Evolutionary conservation across 2,888 invertebrate genomes (phyloP), one percentile per base, ranked within the genome.

Genomic region (Drosophila nr. fundita): DNA sequence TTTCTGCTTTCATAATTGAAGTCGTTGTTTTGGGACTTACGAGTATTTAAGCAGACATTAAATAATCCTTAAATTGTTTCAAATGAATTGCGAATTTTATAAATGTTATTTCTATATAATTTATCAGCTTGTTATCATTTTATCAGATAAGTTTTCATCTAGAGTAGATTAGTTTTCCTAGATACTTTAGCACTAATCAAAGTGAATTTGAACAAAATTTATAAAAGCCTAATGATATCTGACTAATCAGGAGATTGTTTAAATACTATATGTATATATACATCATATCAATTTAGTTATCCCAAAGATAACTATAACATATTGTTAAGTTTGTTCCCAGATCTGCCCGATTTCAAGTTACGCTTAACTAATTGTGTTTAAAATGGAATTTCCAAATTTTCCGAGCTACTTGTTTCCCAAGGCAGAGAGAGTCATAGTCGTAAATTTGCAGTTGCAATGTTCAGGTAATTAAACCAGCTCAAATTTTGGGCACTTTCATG

Each of bases 391-490:
- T 21, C 2, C 21, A 7, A 6, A 13, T 21, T 45, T n/a, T 45
- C 13, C 21, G 21, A 45, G 45, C 7, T 15, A 45, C 24, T 45
- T 4, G 15, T 24, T 24, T 45, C 45, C 45, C 45, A 45, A 45
- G 24, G 24, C 24, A 24, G 24, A 15, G 4, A 7, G 7, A 24
- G 45, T 24, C 4, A 24, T 0, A 24, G 15, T 45, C 45, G 45
- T 45, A 45, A 45, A 45, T 45, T 45, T 24, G 24, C 24, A 45
- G 15, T 29, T 36, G 55, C 60, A 53, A 50, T 24, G 68, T 71
- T 60, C 65, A 66, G 79, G 82, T 82, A 85, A 89, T 87, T 84
- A 87, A 72, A 82, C 72, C 77, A 68, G 72, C 67, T 62, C 58
- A 68, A 82, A 61, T 71, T 70, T 65, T 67, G 64, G 62, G 52